Conservation (phyloP, 2,888 invertebrate species). For the Apoderus coryli region DNA sequence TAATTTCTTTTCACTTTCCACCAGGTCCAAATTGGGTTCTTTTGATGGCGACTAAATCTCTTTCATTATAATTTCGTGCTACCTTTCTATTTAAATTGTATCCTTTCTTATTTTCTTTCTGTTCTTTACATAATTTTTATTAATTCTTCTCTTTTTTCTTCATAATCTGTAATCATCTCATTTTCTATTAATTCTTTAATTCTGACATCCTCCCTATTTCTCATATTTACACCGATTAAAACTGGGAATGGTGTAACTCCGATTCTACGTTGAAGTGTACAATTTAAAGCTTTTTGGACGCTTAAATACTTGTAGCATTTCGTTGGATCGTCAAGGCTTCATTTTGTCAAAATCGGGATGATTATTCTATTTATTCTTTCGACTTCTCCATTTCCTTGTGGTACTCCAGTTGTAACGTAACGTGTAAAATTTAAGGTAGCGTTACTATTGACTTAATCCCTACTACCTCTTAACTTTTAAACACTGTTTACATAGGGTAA, state of each 20-base stretch:
- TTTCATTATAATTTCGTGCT: too few relatives aligned
- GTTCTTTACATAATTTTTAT: constrained; percentile 13
- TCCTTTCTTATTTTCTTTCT: constrained; percentile 18
- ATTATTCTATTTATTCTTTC: constrained; percentile 23
- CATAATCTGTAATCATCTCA: constrained; percentile 9
- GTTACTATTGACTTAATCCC: too few relatives aligned
- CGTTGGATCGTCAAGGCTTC: constrained; percentile 21
- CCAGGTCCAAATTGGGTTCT: too few relatives aligned
- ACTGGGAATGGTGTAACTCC: constrained; percentile 17
- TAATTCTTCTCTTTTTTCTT: constrained; percentile 12
- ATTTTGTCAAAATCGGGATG: too few relatives aligned
- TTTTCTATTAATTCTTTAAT: constrained; percentile 12
- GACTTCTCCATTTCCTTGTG: constrained; percentile 27
- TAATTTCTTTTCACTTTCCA: too few relatives aligned
- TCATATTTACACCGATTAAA: constrained; percentile 17
- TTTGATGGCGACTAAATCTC: too few relatives aligned
- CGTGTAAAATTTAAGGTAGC: too few relatives aligned
- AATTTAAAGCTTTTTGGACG: constrained; percentile 20
- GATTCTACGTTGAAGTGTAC: constrained; percentile 20
- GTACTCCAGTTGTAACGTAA: constrained; percentile 23
- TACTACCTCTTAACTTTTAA: too few relatives aligned
- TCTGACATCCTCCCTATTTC: constrained; percentile 10
- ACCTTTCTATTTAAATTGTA: too few relatives aligned
- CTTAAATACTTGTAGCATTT: constrained; percentile 22
- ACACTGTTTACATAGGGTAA: too few relatives aligned